Conservation (phyloP, 2,113 vertebrate species). For the Dissostichus mawsoni region DNA sequence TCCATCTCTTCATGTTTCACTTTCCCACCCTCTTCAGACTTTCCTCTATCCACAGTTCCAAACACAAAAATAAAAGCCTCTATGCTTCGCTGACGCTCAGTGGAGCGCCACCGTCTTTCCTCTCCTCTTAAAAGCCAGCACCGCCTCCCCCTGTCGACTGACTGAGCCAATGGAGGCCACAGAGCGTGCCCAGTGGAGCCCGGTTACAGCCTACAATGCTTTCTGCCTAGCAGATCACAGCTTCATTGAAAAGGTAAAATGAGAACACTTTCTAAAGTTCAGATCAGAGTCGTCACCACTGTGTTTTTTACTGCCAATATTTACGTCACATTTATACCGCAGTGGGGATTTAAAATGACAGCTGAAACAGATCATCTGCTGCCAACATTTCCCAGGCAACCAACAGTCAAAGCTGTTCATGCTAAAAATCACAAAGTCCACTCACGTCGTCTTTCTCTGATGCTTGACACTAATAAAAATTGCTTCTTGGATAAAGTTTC, state of each 20-base stretch:
- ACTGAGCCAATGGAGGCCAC: slow-evolving; percentile 17
- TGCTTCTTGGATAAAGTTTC: neutral
- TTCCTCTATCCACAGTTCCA: slow-evolving; percentile 11
- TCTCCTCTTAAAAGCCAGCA: slow-evolving; percentile 49
- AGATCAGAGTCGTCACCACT: slow-evolving; percentile 16
- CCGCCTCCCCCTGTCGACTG: slow-evolving; percentile 23
- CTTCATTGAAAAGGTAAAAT: slow-evolving; percentile 26
- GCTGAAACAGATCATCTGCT: neutral
- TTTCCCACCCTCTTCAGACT: slow-evolving; percentile 16
- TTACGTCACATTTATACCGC: neutral
- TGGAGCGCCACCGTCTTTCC: slow-evolving; percentile 51
- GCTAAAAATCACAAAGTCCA: neutral
- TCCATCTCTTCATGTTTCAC: slow-evolving; percentile 34
- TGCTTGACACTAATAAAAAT: neutral
- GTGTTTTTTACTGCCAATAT: slow-evolving; percentile 14
- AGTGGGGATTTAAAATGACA: neutral
- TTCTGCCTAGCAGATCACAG: slow-evolving; percentile 57
- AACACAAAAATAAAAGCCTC: slow-evolving; percentile 52
- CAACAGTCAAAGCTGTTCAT: neutral
- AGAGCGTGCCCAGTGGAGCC: slow-evolving; percentile 44
- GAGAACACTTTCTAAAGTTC: slow-evolving; percentile 5
- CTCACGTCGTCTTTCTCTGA: neutral
- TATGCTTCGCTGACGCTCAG: slow-evolving; percentile 66
- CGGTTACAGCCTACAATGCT: slow-evolving; percentile 33
- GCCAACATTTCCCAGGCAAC: neutral